Base-by-base conservation (phyloP, 2,888 invertebrate species). In the Lasioglossum malachurum region DNA sequence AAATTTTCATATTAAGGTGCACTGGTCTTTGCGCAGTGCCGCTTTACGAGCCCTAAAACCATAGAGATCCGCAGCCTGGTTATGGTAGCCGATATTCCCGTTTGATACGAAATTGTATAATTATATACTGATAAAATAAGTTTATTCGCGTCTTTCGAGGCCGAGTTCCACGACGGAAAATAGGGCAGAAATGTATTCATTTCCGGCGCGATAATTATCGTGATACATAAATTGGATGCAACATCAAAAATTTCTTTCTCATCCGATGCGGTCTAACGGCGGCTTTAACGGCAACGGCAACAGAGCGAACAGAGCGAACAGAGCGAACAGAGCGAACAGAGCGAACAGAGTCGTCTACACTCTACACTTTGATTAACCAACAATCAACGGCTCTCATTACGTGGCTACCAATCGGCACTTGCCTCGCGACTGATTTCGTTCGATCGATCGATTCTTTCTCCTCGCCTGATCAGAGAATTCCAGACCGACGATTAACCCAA, bases 401-500 rank as follows among this genome's bases (percentile, higher is more conserved):
- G 57, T 27, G n/a, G 57, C 57, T 10, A 60, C 46, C 16, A 46
- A 46, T 19, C 16, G 19, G 19, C 49, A n/a, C n/a, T 57, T n/a
- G 57, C 27, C 31, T 27, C 27, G 27, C 31, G 31, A 27, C 64
- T 64, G 31, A 10, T 23, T 69, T 38, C 14, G 27, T 64, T 38
- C 69, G 69, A 16, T 38, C 38, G 38, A 69, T 69, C 41, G 38
- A 60, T 60, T 60, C 57, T 71, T 41, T n/a, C 41, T 4, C 41
- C 41, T n/a, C 41, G 31, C 23, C 44, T n/a, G n/a, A 41, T 71
- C 41, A 41, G 12, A 41, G 12, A 14, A 71, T 71, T 41, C 12
- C 71, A 44, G 1, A 71, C 12, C n/a, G 5, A 71, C 41, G 41
- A n/a, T 71, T 71, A 71, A 71, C 71, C 71, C 71, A n/a, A 71